Evolutionary conservation across 2,113 vertebrate genomes (phyloP), one percentile per base, ranked within the genome.

Genomic region (Okapia johnstoni): DNA sequence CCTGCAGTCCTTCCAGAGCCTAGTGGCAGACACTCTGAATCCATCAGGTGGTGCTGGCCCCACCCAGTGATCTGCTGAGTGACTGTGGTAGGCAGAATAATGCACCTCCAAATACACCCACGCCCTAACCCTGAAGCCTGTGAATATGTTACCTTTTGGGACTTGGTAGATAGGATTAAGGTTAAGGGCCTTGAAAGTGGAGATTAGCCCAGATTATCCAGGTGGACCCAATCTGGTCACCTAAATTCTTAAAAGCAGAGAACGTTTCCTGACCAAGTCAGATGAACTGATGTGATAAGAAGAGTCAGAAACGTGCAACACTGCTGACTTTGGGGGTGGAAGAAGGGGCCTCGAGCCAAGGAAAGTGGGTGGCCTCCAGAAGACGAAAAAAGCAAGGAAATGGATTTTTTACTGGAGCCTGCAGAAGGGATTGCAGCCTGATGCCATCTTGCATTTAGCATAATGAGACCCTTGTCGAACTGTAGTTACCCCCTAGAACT

Each of bases 1-100:
- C 96, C 97, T 54, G 76, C 70, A 6, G 6, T 61, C 81, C 94
- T 95, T 50, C 89, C 94, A 92, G 98, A 94, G 89, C 97, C 85
- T 97, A 48, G 60, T 1, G 40, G 83, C 93, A 97, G 97, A 95
- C 88, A 93, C 92, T 88, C 17, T 11, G 58, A 87, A 26, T 54
- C 54, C 1, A 19, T 60, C 92, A 89, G 61, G 48, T 84, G 66
- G 36, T 79, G 15, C 83, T 23, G 70, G 46, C 16, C 73, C 23
- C 57, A 14, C 61, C 50, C 43, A 36, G 60, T 89, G 55, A 77
- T 10, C 76, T 61, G 36, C 19, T 4, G 4, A 96, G 30, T 7
- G 10, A 57, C 43, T 13, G 19, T 21, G 57, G 28, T 6, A 33
- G 43, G 50, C 60, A 66, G 58, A 76, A 80, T 6, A 50, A 89